phyloP scores from a whole-genome alignment of 92 coral and sea anemone species.

The Porites evermanni region DNA sequence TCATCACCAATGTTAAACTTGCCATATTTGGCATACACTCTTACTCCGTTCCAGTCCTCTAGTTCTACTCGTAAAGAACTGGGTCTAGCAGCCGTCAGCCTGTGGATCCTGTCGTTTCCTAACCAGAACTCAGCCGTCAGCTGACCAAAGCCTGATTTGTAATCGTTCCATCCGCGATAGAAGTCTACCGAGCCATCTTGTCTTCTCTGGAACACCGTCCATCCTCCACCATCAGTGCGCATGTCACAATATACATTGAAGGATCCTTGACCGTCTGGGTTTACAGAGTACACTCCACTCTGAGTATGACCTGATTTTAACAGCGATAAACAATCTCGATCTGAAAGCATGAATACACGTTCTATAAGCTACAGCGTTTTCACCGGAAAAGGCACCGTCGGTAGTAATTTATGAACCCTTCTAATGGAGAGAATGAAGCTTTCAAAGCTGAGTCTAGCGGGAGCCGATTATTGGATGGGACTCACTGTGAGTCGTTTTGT shows the following conservation, averaged over 20 bases:
- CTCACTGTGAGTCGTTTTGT: too few relatives aligned
- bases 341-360: neutral
- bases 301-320: slow-evolving; percentile 31
- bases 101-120: slow-evolving; percentile 63
- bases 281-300: slow-evolving; percentile 41
- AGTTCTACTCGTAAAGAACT: neutral
- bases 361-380: too few relatives aligned
- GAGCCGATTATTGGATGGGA: too few relatives aligned
- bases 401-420: too few relatives aligned
- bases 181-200: slow-evolving; percentile 63
- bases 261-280: slow-evolving; percentile 58
- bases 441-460: too few relatives aligned
- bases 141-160: slow-evolving; percentile 69
- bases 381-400: too few relatives aligned
- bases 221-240: slow-evolving; percentile 65
- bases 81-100: slow-evolving; percentile 50
- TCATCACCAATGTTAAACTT: neutral
- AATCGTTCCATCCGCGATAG: slow-evolving; percentile 50
- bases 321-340: slow-evolving; percentile 22
- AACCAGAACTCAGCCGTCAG: slow-evolving; percentile 65
- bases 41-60: neutral
- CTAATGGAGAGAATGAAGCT: too few relatives aligned
- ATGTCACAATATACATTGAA: slow-evolving; percentile 68
- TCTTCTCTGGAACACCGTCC: slow-evolving; percentile 66
- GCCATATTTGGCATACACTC: neutral